A percentile compares a stretch with the other conserved stretches of the same genome.
Conservation (phyloP, 2,113 vertebrate species). For the Tursiops truncatus region DNA sequence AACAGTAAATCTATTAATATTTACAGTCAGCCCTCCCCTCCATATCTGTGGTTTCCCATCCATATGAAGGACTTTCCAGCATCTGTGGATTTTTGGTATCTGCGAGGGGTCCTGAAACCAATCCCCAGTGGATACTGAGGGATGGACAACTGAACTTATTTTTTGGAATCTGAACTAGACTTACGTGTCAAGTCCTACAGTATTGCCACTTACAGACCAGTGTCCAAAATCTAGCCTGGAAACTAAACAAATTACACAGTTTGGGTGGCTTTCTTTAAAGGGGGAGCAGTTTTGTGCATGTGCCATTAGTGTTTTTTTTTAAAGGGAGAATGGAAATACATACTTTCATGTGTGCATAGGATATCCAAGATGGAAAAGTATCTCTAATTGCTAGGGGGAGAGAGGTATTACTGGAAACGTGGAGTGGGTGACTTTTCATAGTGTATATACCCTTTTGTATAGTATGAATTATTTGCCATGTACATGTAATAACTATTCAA, state of each 20-base stretch:
- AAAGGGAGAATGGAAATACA: not conserved
- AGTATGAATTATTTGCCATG: not conserved
- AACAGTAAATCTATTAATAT: not conserved
- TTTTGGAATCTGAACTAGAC: conserved; percentile 12
- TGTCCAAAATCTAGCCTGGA: not conserved
- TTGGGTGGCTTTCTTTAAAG: not conserved
- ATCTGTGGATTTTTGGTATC: not conserved
- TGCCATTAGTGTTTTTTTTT: not conserved
- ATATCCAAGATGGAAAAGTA: not conserved
- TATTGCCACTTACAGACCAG: not conserved
- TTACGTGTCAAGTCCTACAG: not conserved
- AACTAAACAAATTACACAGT: not conserved
- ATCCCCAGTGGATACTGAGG: not conserved
- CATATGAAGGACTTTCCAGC: not conserved
- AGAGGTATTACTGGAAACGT: not conserved
- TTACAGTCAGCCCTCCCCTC: not conserved
- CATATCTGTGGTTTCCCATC: not conserved
- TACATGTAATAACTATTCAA: not conserved
- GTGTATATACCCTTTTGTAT: not conserved
- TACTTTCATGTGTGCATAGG: not conserved
- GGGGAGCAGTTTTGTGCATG: not conserved
- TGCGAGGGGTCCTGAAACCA: not conserved
- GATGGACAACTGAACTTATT: not conserved
- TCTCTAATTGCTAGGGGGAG: not conserved
- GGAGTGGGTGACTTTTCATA: not conserved